A percentile compares a stretch with the other conserved stretches of the same genome.
Evolutionary conservation across 1,140 invertebrate species (phyloP).

Genomic region (Drosophila albomicans): DNA sequence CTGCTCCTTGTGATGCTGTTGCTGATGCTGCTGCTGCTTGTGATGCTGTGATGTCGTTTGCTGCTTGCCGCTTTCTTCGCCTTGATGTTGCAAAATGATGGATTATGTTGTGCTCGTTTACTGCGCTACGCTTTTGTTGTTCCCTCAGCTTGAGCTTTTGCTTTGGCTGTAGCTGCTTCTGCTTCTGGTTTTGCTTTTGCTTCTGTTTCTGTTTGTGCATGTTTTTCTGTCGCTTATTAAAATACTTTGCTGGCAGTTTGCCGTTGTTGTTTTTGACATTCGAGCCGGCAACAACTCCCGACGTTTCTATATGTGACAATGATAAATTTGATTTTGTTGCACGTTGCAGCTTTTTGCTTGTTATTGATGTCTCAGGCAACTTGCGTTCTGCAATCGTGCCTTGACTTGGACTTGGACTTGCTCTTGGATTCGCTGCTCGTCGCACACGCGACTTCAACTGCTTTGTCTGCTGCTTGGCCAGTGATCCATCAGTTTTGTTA

Average conservation of each 20-base stretch:
- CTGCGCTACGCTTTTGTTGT: conserved; percentile 38
- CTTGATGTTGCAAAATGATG: conserved; percentile 73
- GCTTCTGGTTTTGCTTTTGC: conserved; percentile 50
- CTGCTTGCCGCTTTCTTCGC: conserved; percentile 68
- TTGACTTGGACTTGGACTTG: not conserved
- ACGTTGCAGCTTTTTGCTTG: conserved; percentile 56
- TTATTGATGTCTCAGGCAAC: conserved; percentile 49
- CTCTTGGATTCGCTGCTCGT: conserved; percentile 35
- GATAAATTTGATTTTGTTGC: conserved; percentile 83
- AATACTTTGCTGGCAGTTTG: conserved; percentile 78
- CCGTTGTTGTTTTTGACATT: conserved; percentile 64
- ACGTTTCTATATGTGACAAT: conserved; percentile 75
- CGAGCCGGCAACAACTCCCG: conserved; percentile 48
- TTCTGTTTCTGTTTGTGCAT: conserved; percentile 67
- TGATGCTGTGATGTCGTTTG: conserved; percentile 65
- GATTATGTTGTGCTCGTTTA: conserved; percentile 76
- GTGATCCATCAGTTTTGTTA: conserved; percentile 83
- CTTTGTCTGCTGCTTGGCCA: conserved; percentile 55
- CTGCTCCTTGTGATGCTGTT: conserved; percentile 38
- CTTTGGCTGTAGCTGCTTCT: conserved; percentile 53
- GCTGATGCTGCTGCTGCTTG: conserved; percentile 49
- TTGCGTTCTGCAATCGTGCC: conserved; percentile 27
- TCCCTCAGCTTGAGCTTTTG: conserved; percentile 12
- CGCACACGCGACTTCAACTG: conserved; percentile 49
- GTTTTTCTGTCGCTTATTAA: conserved; percentile 83